phyloP scores from a whole-genome alignment of 2,113 vertebrate species.

The Ochotona princeps region DNA sequence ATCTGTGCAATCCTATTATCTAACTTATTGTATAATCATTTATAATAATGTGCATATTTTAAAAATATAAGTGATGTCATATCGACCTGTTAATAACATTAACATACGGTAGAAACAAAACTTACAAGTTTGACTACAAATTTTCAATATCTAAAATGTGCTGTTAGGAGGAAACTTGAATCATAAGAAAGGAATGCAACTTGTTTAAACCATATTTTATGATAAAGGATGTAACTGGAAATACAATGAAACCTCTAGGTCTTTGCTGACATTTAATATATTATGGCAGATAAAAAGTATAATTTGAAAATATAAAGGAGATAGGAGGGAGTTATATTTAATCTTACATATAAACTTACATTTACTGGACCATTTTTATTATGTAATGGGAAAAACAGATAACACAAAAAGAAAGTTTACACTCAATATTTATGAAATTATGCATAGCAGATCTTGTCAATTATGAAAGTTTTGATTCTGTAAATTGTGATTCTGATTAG shows the following conservation, averaged over 20 bases:
- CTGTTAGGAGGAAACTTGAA: neutral
- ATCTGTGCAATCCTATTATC: neutral
- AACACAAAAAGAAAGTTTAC: neutral
- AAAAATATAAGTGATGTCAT: neutral
- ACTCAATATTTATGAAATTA: neutral
- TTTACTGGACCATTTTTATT: constrained; percentile 10
- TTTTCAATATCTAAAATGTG: constrained; percentile 1
- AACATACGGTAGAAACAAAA: neutral
- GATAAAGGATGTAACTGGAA: neutral
- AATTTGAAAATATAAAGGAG: neutral
- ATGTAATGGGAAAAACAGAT: neutral
- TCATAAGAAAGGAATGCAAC: neutral
- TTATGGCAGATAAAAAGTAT: neutral
- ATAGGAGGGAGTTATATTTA: constrained; percentile 4
- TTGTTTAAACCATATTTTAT: neutral
- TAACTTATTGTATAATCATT: neutral
- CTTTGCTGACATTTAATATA: neutral
- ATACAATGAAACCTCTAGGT: neutral
- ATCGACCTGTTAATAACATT: neutral
- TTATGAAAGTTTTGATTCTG: neutral
- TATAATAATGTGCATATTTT: neutral
- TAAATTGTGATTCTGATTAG: neutral
- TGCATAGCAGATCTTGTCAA: neutral
- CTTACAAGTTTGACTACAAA: neutral
- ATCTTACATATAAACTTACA: constrained; percentile 21